phyloP scores from a whole-genome alignment of 2,113 vertebrate species.

The Okapia johnstoni region DNA sequence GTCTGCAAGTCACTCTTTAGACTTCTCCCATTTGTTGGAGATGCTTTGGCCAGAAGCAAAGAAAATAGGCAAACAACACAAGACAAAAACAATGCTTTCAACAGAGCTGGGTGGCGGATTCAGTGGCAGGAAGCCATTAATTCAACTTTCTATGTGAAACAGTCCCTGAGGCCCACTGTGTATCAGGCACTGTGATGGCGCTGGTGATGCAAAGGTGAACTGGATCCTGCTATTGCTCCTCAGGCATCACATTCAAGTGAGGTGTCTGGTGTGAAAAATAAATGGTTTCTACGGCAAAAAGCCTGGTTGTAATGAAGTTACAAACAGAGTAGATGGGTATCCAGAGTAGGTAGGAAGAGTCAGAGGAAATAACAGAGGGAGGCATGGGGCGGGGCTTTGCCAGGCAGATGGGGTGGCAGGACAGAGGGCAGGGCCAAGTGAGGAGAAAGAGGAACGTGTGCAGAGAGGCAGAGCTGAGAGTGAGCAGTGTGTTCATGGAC shows the following conservation, averaged over 20 bases:
- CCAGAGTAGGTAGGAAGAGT: background rate
- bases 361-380: background rate
- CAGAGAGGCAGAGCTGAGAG: background rate
- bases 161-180: background rate
- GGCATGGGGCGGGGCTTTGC: background rate
- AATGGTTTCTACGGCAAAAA: background rate
- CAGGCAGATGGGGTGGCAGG: background rate
- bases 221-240: background rate
- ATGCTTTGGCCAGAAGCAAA: background rate
- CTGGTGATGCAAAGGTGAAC: background rate
- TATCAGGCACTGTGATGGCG: background rate
- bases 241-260: background rate
- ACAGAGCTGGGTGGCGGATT: accelerated
- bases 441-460: background rate
- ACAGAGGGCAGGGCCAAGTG: background rate
- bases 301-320: background rate
- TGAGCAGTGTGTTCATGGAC: background rate
- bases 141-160: background rate
- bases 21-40: background rate
- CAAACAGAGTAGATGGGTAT: background rate
- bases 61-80: background rate
- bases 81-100: background rate
- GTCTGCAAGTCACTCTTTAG: background rate
- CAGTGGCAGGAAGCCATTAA: background rate
- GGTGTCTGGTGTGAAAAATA: background rate